Evolutionary conservation across 1,140 invertebrate species (phyloP).

Genomic region (Drosophila pachea): DNA sequence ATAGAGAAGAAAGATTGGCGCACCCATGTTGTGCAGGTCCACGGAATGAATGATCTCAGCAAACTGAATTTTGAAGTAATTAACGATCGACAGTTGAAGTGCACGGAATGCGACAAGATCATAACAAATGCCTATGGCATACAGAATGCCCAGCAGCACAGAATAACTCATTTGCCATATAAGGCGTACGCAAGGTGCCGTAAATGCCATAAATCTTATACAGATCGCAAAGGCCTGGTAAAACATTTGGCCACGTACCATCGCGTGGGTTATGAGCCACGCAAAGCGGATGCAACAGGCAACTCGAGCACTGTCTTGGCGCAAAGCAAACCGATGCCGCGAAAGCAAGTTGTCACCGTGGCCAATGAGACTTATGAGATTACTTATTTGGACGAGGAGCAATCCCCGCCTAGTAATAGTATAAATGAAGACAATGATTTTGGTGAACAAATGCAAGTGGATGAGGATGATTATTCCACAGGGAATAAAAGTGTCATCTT

Average conservation of each 20-base stretch:
- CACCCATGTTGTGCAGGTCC: constrained; percentile 63
- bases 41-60: constrained; percentile 64
- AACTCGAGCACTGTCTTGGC: not conserved
- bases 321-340: constrained; percentile 31
- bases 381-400: constrained; percentile 64
- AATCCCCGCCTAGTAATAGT: constrained; percentile 22
- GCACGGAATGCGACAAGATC: constrained; percentile 70
- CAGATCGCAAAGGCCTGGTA: constrained; percentile 70
- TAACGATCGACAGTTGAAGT: constrained; percentile 66
- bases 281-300: constrained; percentile 10
- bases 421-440: constrained; percentile 64
- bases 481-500: not conserved
- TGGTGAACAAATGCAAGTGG: constrained; percentile 64
- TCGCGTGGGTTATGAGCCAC: constrained; percentile 48
- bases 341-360: constrained; percentile 61
- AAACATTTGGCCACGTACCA: constrained; percentile 70
- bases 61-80: constrained; percentile 68
- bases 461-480: constrained; percentile 57
- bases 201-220: constrained; percentile 70
- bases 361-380: constrained; percentile 72
- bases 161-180: constrained; percentile 68
- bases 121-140: constrained; percentile 76
- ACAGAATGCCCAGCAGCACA: constrained; percentile 75
- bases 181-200: constrained; percentile 70
- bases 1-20: constrained; percentile 74